Evolutionary conservation across 2,797 vertebrate genomes (phyloP).

Genomic region (Phalanger gymnotis): DNA sequence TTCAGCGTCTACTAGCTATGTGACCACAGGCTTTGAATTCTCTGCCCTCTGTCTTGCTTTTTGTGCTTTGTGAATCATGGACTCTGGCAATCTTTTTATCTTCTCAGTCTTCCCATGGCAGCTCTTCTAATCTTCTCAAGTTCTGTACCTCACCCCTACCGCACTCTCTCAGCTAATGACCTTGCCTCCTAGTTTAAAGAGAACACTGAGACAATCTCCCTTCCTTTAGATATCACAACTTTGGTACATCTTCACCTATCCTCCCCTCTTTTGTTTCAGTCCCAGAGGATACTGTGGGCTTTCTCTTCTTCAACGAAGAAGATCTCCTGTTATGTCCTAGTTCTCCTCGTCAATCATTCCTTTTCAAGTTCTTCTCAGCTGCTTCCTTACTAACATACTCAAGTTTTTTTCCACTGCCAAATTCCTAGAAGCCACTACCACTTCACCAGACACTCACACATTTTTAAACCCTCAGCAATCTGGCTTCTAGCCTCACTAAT

Average conservation of each 20-base stretch:
- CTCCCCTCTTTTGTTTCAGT: background rate
- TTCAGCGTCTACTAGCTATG: no score
- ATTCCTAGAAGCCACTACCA: no score
- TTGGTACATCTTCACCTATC: background rate
- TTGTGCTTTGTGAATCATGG: background rate
- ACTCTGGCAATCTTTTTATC: background rate
- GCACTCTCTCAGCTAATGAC: background rate
- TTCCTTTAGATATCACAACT: background rate
- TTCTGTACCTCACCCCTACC: background rate
- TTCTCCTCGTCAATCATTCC: background rate
- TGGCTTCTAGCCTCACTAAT: no score
- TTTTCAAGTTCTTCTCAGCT: no score
- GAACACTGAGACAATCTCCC: background rate
- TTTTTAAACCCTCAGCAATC: no score
- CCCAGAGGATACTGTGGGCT: background rate
- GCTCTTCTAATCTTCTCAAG: background rate
- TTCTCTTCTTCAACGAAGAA: background rate
- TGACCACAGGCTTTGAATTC: background rate
- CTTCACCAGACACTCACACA: no score
- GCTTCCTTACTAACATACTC: no score
- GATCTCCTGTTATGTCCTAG: background rate
- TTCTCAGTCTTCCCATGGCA: background rate
- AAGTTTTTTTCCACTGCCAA: no score
- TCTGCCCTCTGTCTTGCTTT: background rate
- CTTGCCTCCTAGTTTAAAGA: background rate